Conservation (phyloP, 2,113 vertebrate genomes). For the Mohoua ochrocephala region DNA sequence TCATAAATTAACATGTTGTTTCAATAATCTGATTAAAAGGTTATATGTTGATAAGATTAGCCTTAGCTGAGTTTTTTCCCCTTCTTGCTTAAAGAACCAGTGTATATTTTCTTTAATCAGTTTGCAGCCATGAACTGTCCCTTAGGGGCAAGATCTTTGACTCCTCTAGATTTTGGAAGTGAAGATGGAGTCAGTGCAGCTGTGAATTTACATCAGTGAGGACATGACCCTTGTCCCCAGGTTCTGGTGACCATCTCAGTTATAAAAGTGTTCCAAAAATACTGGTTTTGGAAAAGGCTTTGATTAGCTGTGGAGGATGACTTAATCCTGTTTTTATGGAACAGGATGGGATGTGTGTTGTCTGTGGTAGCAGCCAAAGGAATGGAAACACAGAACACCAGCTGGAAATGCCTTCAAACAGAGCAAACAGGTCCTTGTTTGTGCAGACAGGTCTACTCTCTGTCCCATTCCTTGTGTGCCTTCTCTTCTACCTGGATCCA, state of each 20-base stretch:
- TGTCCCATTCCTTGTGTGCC: neutral
- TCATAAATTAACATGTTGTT: constrained; percentile 80
- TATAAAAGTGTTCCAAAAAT: neutral
- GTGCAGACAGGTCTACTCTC: neutral
- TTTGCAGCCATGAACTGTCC: neutral
- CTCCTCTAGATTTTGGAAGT: neutral
- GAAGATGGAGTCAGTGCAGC: neutral
- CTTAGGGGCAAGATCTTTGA: neutral
- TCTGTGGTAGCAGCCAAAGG: neutral
- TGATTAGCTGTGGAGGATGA: neutral
- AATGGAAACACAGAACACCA: neutral
- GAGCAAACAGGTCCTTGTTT: neutral
- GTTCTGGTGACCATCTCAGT: neutral
- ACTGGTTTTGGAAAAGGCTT: neutral
- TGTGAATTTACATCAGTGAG: neutral
- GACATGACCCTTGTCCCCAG: neutral
- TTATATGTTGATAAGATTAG: constrained; percentile 76
- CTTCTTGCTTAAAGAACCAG: constrained; percentile 62
- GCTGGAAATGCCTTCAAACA: neutral
- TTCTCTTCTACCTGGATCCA: neutral
- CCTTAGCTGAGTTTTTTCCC: constrained; percentile 5
- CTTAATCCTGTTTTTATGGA: neutral
- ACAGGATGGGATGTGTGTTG: neutral
- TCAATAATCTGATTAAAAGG: constrained; percentile 82
- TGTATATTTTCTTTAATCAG: constrained; percentile 44